Percentiles rank a stretch among this genome's conserved stretches.
Evolutionary conservation across 2,113 vertebrate genomes (phyloP).

Genomic region (Ciconia boyciana): DNA sequence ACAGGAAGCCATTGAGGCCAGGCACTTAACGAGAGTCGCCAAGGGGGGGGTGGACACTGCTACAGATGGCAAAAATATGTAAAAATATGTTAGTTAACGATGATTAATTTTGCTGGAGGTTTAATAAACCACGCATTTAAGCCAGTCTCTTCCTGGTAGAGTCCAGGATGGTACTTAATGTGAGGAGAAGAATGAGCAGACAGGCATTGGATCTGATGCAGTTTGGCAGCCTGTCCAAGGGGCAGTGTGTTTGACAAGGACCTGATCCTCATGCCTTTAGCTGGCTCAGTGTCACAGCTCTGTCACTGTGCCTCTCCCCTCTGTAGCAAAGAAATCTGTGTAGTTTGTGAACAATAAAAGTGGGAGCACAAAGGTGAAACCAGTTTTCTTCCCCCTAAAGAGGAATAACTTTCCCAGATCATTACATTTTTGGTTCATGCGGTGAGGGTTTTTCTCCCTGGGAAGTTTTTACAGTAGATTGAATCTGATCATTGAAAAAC

Average conservation of each 20-base stretch:
- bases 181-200: background rate
- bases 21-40: background rate
- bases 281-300: background rate
- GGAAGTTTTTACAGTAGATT: conserved; percentile 63
- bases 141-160: background rate
- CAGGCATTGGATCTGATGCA: background rate
- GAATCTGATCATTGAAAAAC: conserved; percentile 56
- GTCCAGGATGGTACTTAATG: background rate
- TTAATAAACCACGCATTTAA: background rate
- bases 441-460: conserved; percentile 55
- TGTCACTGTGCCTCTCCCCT: background rate
- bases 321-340: background rate
- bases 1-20: background rate
- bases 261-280: background rate
- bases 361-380: conserved; percentile 18
- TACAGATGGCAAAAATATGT: background rate
- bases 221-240: background rate
- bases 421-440: conserved; percentile 59
- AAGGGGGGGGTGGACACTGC: background rate
- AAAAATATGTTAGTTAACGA: background rate
- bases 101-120: background rate
- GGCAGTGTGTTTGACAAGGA: background rate
- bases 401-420: conserved; percentile 46
- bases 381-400: background rate
- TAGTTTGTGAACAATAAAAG: conserved; percentile 31